These are phyloP conservation scores for Phrynocephalus vlangalii DNA, from an alignment of 2,797 vertebrate genomes.

Conservation along the genomic window DNA sequence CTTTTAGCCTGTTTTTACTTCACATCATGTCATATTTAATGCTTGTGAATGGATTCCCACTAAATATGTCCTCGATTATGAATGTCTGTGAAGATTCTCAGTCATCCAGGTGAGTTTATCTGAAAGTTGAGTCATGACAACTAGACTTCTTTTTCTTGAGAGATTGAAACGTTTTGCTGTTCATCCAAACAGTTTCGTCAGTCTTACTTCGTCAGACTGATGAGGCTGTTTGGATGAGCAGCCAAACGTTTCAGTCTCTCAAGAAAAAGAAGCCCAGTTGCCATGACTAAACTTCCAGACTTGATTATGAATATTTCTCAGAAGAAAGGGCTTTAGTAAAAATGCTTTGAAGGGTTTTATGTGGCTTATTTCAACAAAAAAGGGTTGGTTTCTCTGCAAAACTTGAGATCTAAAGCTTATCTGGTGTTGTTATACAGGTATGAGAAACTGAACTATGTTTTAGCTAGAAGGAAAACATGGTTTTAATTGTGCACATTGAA, in stretches of 20 bases:
- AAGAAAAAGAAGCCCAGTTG: no score
- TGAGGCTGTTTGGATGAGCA: no score
- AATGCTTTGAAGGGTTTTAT: neutral
- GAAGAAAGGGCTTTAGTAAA: neutral
- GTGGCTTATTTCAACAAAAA: neutral
- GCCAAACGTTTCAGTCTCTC: no score
- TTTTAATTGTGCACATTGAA: neutral
- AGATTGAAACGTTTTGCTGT: no score
- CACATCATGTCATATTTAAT: neutral
- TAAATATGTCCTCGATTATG: neutral
- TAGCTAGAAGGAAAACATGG: neutral
- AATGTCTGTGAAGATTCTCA: no score
- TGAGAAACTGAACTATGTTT: neutral
- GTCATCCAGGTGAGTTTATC: no score
- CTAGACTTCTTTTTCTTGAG: no score
- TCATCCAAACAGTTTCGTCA: no score
- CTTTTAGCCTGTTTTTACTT: no score
- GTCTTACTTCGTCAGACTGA: no score
- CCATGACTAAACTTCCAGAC: neutral
- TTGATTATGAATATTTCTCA: neutral
- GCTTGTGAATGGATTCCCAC: neutral
- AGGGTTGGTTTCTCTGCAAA: neutral
- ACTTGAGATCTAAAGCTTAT: neutral
- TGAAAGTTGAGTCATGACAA: no score
- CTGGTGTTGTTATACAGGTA: neutral